phyloP scores from a whole-genome alignment of 2,113 vertebrate genomes.

The Thunnus maccoyii region DNA sequence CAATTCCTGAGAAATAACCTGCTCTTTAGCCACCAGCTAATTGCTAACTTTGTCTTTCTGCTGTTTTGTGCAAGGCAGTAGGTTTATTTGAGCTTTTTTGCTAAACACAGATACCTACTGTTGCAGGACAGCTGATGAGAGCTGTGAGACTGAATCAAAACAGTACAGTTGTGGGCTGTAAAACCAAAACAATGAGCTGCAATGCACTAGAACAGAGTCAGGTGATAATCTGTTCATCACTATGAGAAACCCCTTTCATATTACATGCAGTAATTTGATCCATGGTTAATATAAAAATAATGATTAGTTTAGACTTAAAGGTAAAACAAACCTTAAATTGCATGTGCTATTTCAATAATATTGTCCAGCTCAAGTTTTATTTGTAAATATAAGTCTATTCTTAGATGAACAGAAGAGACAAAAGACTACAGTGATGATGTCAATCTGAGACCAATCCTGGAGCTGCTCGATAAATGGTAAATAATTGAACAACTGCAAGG shows the following conservation, averaged over 20 bases:
- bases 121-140: not conserved
- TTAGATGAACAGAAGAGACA: constrained; percentile 22
- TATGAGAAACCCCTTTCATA: not conserved
- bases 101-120: not conserved
- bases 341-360: not conserved
- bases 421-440: constrained; percentile 22
- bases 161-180: not conserved
- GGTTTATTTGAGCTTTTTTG: not conserved
- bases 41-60: constrained; percentile 1
- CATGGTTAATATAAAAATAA: not conserved
- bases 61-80: no score
- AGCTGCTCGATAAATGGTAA: constrained; percentile 23
- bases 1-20: constrained; percentile 3
- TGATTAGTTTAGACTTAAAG: not conserved
- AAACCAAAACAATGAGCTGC: not conserved
- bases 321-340: not conserved
- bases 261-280: not conserved
- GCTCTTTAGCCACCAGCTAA: not conserved
- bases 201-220: not conserved
- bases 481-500: constrained; percentile 58
- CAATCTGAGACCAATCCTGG: constrained; percentile 29
- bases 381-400: not conserved
- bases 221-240: not conserved
- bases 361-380: not conserved
- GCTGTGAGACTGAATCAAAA: no score